Conservation (phyloP, 2,888 invertebrate genomes). For the Polymixis flavicincta region DNA sequence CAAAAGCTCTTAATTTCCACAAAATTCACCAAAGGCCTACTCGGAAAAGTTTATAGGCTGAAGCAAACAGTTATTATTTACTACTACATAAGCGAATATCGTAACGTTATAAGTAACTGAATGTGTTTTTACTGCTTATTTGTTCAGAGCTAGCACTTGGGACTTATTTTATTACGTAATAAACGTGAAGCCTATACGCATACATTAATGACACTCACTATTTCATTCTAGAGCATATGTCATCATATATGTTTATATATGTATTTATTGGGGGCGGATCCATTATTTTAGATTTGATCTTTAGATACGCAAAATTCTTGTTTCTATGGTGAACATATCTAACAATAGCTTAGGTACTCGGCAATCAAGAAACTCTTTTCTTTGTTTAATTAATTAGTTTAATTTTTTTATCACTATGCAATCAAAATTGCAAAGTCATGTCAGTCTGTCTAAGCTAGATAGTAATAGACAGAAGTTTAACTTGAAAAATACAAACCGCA, state of each 20-base stretch:
- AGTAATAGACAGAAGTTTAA: background rate
- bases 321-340: background rate
- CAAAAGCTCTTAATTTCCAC: constrained; percentile 37
- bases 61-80: constrained; percentile 50
- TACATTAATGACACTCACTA: constrained; percentile 37
- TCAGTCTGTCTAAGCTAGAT: background rate
- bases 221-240: constrained; percentile 1
- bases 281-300: background rate
- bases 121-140: constrained; percentile 55
- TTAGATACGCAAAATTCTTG: background rate
- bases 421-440: background rate
- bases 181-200: constrained; percentile 26
- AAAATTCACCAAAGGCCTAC: constrained; percentile 21
- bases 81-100: constrained; percentile 37
- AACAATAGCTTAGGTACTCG: background rate
- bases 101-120: constrained; percentile 33
- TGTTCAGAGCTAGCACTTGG: constrained; percentile 33
- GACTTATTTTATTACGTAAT: constrained; percentile 39
- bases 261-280: background rate
- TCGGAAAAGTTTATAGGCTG: constrained; percentile 42
- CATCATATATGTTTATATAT: background rate
- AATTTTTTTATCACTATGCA: background rate
- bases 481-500: background rate
- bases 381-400: background rate
- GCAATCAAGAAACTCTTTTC: background rate